phyloP scores from a whole-genome alignment of 2,797 vertebrate genomes.

The Anisognathus igniventris region DNA sequence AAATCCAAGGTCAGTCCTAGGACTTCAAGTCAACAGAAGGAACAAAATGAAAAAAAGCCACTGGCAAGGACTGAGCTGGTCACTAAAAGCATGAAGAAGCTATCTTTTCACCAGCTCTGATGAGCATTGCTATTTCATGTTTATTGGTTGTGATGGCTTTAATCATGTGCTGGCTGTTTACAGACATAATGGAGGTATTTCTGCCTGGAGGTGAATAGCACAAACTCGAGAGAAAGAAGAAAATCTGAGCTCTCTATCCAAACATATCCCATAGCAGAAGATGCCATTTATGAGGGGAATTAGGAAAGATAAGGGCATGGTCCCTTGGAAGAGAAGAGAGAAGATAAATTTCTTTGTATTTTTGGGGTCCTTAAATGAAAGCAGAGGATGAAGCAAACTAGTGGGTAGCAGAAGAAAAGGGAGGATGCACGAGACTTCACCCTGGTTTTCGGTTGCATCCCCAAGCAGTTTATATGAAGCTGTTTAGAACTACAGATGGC shows the following conservation, averaged over 20 bases:
- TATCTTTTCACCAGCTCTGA: neutral
- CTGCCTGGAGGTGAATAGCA: neutral
- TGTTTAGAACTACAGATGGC: neutral
- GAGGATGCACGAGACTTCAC: neutral
- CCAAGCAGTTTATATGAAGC: neutral
- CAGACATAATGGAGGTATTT: neutral
- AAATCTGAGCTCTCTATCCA: neutral
- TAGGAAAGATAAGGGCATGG: neutral
- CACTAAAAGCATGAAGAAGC: neutral
- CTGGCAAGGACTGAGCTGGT: neutral
- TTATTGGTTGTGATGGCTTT: neutral
- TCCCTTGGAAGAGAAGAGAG: neutral
- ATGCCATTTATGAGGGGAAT: neutral
- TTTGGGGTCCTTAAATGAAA: neutral
- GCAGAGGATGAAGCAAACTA: neutral
- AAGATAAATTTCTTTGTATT: neutral
- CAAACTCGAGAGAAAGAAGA: neutral
- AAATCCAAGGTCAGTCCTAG: neutral
- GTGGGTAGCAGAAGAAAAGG: neutral
- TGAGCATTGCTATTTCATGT: neutral
- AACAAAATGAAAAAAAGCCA: neutral
- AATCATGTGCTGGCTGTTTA: neutral
- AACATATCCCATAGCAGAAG: neutral
- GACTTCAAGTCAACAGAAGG: neutral
- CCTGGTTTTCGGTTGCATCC: neutral